Base-by-base conservation (phyloP, 37 sponge, comb jelly and placozoan genomes). In the Axinella damicornis region DNA sequence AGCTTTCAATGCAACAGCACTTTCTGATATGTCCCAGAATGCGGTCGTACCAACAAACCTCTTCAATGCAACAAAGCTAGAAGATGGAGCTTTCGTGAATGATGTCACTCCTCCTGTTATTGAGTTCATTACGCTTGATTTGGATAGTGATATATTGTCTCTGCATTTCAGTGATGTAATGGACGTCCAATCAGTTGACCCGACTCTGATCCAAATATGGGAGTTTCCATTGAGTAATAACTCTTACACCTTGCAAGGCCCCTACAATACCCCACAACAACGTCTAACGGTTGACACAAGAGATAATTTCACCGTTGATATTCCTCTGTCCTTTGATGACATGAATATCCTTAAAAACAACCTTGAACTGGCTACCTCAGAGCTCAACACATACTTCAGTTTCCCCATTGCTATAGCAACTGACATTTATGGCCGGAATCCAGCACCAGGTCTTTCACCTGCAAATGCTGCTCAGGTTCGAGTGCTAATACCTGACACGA, bases 91-190 rank as follows among this genome's bases (percentile, higher is more conserved):
- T 16, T 96, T 88, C 53, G 58, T 85, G 38, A 27, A 36, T 5
- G 97, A 94, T 72, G 54, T 71, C 12, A 91, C 97, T 60, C 85
- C 82, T 46, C 85, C 97, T n/a, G 25, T 56, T 30, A 57, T 96
- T 34, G 89, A 89, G 19, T 79, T 74, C 19, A 66, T 89, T 33
- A 85, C 41, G 30, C 59, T 94, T 0, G 97, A 96, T 59, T 53
- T 96, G 28, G 79, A 91, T 79, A 75, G 38, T 53, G 87, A 86
- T 4, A 46, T 79, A 0, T 71, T 96, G 31, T 86, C 92, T 12
- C 80, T 96, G 22, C 78, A 85, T 53, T 96, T 96, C 70, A 79
- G 72, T 80, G 97, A 96, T 76, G 90, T 90, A 39, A 83, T 96
- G 75, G 87, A 88, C 41, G 59, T 74, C 12, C 81, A 83, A 37